Evolutionary conservation across 2,797 vertebrate species (phyloP).

Genomic region (Acridotheres tristis): DNA sequence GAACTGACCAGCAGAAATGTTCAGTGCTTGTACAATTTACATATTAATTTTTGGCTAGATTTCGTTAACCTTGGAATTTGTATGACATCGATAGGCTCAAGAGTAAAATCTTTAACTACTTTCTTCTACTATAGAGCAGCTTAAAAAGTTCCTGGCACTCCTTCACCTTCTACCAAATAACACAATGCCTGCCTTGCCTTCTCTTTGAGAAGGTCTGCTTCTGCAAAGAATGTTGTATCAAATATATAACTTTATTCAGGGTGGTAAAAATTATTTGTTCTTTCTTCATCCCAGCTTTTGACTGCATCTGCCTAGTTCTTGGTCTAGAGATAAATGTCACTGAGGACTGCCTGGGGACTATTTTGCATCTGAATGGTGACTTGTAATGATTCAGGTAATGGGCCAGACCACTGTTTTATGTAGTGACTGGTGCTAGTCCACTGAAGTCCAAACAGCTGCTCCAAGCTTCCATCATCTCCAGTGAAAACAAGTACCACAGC

Average conservation of each 20-base stretch:
- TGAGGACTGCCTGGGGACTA: background rate
- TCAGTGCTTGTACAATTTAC: background rate
- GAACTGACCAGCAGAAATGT: background rate
- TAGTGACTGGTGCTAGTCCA: background rate
- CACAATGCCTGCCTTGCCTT: background rate
- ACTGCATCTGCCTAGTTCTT: background rate
- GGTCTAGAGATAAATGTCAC: background rate
- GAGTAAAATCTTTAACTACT: background rate
- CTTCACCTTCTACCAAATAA: background rate
- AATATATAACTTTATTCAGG: background rate
- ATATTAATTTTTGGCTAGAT: background rate
- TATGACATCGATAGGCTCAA: background rate
- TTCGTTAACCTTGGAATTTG: background rate
- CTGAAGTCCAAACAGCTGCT: background rate
- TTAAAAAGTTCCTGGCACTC: background rate
- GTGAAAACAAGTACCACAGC: background rate
- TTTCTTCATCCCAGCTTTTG: background rate
- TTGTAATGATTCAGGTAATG: background rate
- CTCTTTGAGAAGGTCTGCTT: background rate
- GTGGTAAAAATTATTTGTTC: background rate
- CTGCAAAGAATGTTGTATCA: background rate
- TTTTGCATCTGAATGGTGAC: background rate
- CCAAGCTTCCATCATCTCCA: background rate
- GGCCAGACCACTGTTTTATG: background rate
- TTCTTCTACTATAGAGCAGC: background rate